Conservation (phyloP, 2,113 vertebrate genomes). For the Takifugu bimaculatus region DNA sequence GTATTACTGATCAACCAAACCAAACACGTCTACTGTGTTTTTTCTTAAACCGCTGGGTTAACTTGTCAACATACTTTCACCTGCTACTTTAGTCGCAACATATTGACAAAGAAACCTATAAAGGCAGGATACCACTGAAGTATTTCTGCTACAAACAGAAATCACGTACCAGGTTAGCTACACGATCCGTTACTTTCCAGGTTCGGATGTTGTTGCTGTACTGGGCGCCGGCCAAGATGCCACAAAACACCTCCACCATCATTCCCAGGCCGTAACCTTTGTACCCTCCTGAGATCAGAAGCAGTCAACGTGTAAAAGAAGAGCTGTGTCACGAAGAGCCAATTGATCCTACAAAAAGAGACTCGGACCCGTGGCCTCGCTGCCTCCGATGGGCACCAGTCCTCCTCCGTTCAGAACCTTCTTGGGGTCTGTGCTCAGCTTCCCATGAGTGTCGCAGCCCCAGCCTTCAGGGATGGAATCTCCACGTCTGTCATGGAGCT, state of each 20-base stretch:
- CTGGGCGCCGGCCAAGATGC: constrained; percentile 70
- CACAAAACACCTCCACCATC: constrained; percentile 79
- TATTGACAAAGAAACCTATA: too few species aligned
- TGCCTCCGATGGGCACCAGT: constrained; percentile 74
- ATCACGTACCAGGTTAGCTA: constrained; percentile 69
- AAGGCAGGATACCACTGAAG: too few species aligned
- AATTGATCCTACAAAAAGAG: too few species aligned
- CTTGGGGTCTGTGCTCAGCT: constrained; percentile 61
- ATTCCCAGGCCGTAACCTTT: constrained; percentile 76
- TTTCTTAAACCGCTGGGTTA: too few species aligned
- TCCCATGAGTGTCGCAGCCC: constrained; percentile 72
- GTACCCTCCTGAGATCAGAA: constrained; percentile 68
- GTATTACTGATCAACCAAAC: background rate
- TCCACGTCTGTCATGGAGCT: constrained; percentile 65
- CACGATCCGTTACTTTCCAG: constrained; percentile 72
- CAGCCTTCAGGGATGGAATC: constrained; percentile 72
- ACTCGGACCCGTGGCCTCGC: constrained; percentile 71
- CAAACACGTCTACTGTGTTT: too few species aligned
- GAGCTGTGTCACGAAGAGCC: too few species aligned
- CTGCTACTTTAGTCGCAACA: too few species aligned
- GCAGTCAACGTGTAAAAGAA: background rate
- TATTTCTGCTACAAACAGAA: background rate
- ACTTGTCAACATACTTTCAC: too few species aligned
- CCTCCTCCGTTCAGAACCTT: constrained; percentile 70
- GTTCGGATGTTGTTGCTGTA: constrained; percentile 71